Evolutionary conservation across 2,888 invertebrate species (phyloP).

Genomic region (Alviniconcha strummeri): DNA sequence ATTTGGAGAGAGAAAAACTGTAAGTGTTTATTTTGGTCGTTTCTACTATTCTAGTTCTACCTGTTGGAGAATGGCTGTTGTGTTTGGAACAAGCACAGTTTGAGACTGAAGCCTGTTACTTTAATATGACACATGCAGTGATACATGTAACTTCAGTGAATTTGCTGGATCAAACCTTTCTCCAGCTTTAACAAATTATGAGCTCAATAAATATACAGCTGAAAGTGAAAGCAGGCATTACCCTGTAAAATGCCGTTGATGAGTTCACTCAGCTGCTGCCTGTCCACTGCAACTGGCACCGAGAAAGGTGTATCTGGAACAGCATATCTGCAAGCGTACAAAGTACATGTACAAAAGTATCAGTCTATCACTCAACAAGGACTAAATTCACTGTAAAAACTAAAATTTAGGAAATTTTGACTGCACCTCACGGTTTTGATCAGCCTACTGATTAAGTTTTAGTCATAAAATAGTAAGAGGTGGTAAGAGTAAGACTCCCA

Average conservation of each 20-base stretch:
- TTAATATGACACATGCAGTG: no score
- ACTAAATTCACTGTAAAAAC: background rate
- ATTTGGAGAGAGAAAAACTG: background rate
- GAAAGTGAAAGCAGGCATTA: constrained; percentile 28
- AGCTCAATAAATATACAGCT: no score
- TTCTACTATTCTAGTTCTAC: no score
- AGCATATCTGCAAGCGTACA: constrained; percentile 83
- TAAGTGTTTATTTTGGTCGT: background rate
- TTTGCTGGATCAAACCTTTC: background rate
- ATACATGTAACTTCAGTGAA: background rate
- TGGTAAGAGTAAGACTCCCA: background rate
- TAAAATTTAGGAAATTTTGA: background rate
- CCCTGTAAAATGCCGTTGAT: constrained; percentile 84
- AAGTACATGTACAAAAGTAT: background rate
- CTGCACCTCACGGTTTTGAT: background rate
- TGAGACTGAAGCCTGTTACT: no score
- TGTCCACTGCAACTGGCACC: constrained; percentile 83
- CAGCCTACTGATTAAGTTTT: background rate
- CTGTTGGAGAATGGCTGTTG: no score
- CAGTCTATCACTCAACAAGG: background rate
- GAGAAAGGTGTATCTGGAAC: constrained; percentile 90
- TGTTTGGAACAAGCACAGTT: no score
- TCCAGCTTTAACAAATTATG: no score
- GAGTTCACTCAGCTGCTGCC: constrained; percentile 84
- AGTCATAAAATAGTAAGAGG: background rate